These are phyloP conservation scores for Lordiphosa collinella DNA, from an alignment of 1,140 invertebrate genomes.

Conservation along the genomic window DNA sequence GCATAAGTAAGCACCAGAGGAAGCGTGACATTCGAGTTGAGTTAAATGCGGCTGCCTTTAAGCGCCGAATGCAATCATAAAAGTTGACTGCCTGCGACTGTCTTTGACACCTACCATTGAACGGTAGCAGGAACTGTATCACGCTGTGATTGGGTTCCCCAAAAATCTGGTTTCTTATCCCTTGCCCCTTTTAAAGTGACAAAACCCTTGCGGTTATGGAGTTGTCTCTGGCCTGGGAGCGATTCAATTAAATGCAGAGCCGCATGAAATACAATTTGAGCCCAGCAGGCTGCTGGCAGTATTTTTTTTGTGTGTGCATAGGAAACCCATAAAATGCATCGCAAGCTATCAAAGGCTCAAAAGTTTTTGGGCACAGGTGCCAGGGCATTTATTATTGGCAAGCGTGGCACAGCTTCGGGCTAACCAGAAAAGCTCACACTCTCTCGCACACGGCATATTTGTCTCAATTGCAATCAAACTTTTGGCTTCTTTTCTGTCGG, in stretches of 20 bases:
- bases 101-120: not conserved
- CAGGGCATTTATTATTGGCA: slow-evolving; percentile 66
- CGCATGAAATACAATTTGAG: slow-evolving; percentile 66
- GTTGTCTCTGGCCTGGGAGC: slow-evolving; percentile 23
- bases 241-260: slow-evolving; percentile 74
- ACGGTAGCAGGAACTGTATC: not conserved
- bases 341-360: slow-evolving; percentile 63
- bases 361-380: slow-evolving; percentile 60
- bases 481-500: slow-evolving; percentile 26
- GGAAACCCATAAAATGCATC: slow-evolving; percentile 72
- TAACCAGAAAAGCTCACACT: not conserved
- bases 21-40: not conserved
- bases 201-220: slow-evolving; percentile 19
- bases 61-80: slow-evolving; percentile 33
- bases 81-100: slow-evolving; percentile 8
- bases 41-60: slow-evolving; percentile 16
- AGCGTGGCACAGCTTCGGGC: slow-evolving; percentile 22
- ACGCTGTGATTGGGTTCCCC: no score
- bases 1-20: not conserved
- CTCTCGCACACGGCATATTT: slow-evolving; percentile 30
- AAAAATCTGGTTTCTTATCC: no score
- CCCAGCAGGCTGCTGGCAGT: slow-evolving; percentile 1
- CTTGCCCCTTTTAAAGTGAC: not conserved
- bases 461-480: slow-evolving; percentile 73
- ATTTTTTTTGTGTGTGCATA: slow-evolving; percentile 18